Percentiles rank a stretch among this genome's conserved stretches.
These are phyloP conservation scores for Poecilia gillii DNA, from an alignment of 2,797 vertebrate genomes.

Conservation along the genomic window DNA sequence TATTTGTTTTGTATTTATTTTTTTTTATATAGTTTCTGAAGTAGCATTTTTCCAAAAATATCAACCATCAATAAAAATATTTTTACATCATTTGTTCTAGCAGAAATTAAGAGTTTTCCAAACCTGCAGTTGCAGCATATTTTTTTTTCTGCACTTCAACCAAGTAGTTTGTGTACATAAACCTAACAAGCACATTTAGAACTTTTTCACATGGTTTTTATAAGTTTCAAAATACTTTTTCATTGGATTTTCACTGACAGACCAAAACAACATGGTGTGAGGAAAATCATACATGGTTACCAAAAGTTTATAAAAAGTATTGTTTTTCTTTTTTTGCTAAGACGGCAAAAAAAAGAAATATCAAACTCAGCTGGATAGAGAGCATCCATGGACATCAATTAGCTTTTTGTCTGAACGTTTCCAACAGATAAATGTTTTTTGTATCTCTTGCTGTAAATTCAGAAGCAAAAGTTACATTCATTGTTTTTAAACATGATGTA, in stretches of 20 bases:
- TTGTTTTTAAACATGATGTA: background rate
- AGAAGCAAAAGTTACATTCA: too few species aligned
- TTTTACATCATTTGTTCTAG: background rate
- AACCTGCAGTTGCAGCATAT: background rate
- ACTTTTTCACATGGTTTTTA: background rate
- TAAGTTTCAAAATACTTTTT: background rate
- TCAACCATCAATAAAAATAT: background rate
- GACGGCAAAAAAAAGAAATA: background rate
- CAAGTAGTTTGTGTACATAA: background rate
- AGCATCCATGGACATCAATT: background rate
- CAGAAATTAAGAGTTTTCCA: constrained; percentile 1
- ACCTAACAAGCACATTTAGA: background rate
- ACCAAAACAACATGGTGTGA: background rate
- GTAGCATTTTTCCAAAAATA: background rate
- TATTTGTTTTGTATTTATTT: background rate
- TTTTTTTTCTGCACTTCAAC: background rate
- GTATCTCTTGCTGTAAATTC: background rate
- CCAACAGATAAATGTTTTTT: background rate
- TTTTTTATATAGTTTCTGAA: background rate
- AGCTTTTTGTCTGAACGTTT: background rate
- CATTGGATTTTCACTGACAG: background rate
- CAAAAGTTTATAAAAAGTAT: background rate
- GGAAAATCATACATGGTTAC: background rate
- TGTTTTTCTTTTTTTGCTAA: background rate
- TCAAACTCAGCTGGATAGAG: background rate